Conservation (phyloP, 2,113 vertebrate genomes). For the Neodontobutis hainanensis region DNA sequence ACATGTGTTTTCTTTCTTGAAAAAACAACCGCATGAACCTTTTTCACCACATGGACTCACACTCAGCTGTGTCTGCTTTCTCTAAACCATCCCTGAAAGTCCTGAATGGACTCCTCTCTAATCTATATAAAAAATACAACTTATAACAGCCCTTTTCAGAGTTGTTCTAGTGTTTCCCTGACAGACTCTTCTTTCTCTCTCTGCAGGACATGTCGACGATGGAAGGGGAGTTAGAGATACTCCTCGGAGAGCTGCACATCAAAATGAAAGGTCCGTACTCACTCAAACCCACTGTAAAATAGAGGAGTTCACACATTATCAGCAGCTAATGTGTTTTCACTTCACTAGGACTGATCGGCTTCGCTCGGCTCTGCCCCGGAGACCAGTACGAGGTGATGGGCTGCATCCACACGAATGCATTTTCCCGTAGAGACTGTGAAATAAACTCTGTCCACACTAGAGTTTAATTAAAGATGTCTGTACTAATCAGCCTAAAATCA, state of each 20-base stretch:
- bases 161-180: not conserved
- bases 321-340: slow-evolving; percentile 36
- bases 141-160: not conserved
- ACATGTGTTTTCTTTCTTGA: slow-evolving; percentile 3
- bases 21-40: not conserved
- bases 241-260: slow-evolving; percentile 92
- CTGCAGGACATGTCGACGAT: slow-evolving; percentile 92
- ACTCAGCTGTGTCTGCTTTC: not conserved
- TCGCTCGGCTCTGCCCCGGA: slow-evolving; percentile 93
- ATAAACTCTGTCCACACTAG: too few relatives aligned
- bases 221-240: slow-evolving; percentile 89
- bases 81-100: not conserved
- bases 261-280: slow-evolving; percentile 92
- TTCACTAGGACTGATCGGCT: slow-evolving; percentile 90
- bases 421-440: too few relatives aligned
- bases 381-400: slow-evolving; percentile 92
- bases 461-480: too few relatives aligned
- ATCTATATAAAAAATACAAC: too few relatives aligned
- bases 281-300: slow-evolving; percentile 2
- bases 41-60: not conserved
- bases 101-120: too few relatives aligned
- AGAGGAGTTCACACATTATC: slow-evolving; percentile 15
- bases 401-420: too few relatives aligned
- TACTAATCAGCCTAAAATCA: too few relatives aligned
- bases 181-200: not conserved